Percentiles rank a stretch among this genome's conserved stretches.
phyloP scores from a whole-genome alignment of 2,113 vertebrate genomes.

The Synchiropus splendidus region DNA sequence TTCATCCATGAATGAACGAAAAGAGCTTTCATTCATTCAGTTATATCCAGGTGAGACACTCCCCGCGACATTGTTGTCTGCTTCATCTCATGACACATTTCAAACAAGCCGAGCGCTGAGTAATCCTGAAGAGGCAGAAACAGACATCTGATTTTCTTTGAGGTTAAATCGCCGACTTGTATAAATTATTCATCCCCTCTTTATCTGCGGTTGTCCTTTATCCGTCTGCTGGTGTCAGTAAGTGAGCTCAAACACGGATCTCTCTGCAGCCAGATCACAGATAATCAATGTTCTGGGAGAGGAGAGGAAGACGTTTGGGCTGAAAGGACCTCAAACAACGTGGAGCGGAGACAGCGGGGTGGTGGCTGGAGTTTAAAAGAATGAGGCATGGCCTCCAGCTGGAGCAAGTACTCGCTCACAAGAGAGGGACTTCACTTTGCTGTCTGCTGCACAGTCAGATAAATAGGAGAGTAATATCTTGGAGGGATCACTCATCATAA shows the following conservation, averaged over 20 bases:
- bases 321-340: constrained; percentile 2
- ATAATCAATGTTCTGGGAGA: constrained; percentile 7
- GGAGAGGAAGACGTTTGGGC: constrained; percentile 4
- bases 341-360: not conserved
- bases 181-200: constrained; percentile 9
- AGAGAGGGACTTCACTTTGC: not conserved
- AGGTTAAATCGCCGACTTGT: not conserved
- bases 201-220: constrained; percentile 2
- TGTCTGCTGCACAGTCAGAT: constrained; percentile 1
- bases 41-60: too few relatives aligned
- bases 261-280: constrained; percentile 4
- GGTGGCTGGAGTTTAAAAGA: constrained; percentile 1
- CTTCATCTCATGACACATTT: too few relatives aligned
- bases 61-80: too few relatives aligned
- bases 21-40: too few relatives aligned
- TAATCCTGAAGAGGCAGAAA: too few relatives aligned
- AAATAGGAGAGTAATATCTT: too few relatives aligned
- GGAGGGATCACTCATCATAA: too few relatives aligned
- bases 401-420: not conserved
- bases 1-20: too few relatives aligned
- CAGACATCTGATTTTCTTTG: too few relatives aligned
- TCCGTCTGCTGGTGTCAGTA: not conserved
- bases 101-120: too few relatives aligned
- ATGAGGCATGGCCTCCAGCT: not conserved
- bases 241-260: constrained; percentile 5